Conservation (phyloP, 2,113 vertebrate genomes). For the Eurypyga helias region DNA sequence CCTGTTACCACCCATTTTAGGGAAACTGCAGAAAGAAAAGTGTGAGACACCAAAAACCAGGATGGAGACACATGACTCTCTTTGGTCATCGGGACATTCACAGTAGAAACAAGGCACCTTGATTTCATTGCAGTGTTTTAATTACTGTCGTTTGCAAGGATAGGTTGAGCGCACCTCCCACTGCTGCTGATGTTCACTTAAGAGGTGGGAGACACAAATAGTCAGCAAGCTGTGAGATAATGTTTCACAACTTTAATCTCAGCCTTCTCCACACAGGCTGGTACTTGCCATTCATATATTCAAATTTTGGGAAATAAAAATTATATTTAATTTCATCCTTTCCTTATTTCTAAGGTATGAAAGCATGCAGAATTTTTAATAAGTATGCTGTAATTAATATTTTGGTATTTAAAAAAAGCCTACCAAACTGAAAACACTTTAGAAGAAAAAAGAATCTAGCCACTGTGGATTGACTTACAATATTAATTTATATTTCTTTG, state of each 20-base stretch:
- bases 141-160: not conserved
- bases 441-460: not conserved
- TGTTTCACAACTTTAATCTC: not conserved
- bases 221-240: not conserved
- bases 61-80: not conserved
- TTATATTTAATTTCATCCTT: not conserved
- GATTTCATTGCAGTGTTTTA: not conserved
- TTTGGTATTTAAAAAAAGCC: not conserved
- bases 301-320: not conserved
- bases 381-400: not conserved
- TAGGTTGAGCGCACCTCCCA: not conserved
- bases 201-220: not conserved
- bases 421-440: not conserved
- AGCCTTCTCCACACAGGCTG: not conserved
- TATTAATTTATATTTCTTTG: not conserved
- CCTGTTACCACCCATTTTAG: rapidly evolving
- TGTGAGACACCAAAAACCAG: not conserved
- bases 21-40: not conserved
- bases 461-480: not conserved
- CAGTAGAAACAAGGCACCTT: not conserved
- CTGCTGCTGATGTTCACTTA: not conserved
- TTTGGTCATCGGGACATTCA: not conserved
- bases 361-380: not conserved
- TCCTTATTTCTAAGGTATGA: not conserved
- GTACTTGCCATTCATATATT: not conserved